phyloP scores from a whole-genome alignment of 2,113 vertebrate genomes.

The Centropus unirufus region DNA sequence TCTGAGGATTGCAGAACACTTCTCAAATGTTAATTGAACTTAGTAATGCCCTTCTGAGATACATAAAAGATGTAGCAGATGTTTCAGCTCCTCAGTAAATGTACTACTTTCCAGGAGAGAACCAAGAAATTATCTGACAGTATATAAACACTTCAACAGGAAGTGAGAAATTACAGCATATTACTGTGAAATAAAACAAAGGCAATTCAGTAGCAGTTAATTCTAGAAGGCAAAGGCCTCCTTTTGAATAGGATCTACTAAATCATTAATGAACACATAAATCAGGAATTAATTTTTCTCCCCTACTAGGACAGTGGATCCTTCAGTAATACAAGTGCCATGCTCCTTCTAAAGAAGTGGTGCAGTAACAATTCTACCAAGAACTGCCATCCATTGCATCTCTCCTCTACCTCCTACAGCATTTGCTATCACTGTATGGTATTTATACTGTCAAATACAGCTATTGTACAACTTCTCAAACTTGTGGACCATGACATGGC shows the following conservation, averaged over 20 bases:
- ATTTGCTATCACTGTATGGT: neutral
- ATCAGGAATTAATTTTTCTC: neutral
- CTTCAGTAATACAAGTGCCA: neutral
- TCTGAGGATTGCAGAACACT: constrained; percentile 34
- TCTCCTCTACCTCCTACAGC: neutral
- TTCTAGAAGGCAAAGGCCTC: neutral
- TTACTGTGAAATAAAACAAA: constrained; percentile 17
- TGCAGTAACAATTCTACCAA: neutral
- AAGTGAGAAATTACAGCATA: constrained; percentile 26
- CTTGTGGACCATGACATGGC: neutral
- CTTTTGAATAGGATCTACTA: neutral
- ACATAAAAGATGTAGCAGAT: constrained; percentile 40
- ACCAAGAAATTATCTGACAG: constrained; percentile 34
- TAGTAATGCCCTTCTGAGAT: constrained; percentile 9
- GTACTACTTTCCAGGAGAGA: constrained; percentile 16
- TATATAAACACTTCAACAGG: constrained; percentile 15
- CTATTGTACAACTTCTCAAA: neutral
- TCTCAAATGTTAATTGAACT: constrained; percentile 58
- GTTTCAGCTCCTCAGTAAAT: constrained; percentile 8
- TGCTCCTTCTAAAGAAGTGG: neutral
- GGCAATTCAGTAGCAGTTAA: neutral
- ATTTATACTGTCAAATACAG: neutral
- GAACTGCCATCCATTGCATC: neutral
- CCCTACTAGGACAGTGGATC: neutral
- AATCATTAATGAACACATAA: neutral